Base-by-base conservation (phyloP, 2,797 vertebrate genomes). In the Sparus aurata region DNA sequence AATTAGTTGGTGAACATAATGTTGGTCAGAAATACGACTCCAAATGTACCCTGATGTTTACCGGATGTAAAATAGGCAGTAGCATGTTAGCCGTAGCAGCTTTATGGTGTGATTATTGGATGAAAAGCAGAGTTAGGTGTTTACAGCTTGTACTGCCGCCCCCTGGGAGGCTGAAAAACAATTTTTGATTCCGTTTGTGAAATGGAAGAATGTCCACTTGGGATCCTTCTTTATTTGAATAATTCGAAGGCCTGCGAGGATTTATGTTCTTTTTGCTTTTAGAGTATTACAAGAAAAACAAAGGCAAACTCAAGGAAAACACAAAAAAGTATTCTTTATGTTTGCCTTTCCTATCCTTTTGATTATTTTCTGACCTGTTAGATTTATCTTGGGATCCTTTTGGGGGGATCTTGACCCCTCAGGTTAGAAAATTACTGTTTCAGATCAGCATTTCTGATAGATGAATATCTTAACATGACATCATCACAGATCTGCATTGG, bases 241-340 rank as follows among this genome's bases (percentile, higher is more conserved):
- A 15, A 62, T 43, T 61, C 52, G 6, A 57, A 43, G 52, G 23
- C 17, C 17, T 68, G 18, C 3, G n/a, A 43, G 30, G 53, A 23
- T 34, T 34, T 4, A 12, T 6, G 7, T 30, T 18, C 10, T 38
- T 46, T 64, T 58, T 64, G 25, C 60, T 49, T 23, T 41, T 41
- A 25, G 41, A 62, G 50, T 22, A 67, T 69, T 15, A 76, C 27
- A 57, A 63, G 53, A 50, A 58, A 68, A 30, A 60, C 34, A 60
- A 8, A 41, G 9, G 30, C 1, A 63, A 46, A 30, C 0, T 11
- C 15, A 23, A 54, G 18, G 2, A 52, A 22, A 52, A 12, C 10
- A 22, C 11, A 30, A 72, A 62, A 34, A 72, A 62, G n/a, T 22
- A n/a, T 58, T 16, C 3, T 22, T 13, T 18, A 23, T 30, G 12